Evolutionary conservation across 53 echinoderm and acorn worm species (phyloP), one percentile per base, ranked within the genome.

Genomic region (Zoroaster sp.): DNA sequence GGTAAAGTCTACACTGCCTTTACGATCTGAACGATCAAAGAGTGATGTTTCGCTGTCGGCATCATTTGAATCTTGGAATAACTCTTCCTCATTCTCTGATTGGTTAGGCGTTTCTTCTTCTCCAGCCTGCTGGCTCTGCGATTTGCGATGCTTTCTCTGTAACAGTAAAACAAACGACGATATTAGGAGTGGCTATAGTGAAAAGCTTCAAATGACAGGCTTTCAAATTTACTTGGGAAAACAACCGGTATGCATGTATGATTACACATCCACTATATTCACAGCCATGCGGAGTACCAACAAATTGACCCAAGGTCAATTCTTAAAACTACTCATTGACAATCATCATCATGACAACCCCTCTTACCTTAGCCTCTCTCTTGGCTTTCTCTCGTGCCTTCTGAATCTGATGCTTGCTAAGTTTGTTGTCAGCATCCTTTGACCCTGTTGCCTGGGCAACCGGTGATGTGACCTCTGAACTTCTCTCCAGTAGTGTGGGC

Each of bases 41-140:
- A 97, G 83, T 7, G 98, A 98, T 8, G 98, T 94, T 65, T 98
- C 98, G 54, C 98, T 98, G 90, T 98, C 98, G 5, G 98, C 98
- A 75, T 98, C 98, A 55, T 98, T 96, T 10, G 96, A 94, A 51
- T 98, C 95, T 30, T 90, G 80, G 71, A 75, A 87, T 2, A 80
- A 94, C 20, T 93, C 94, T 65, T 97, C 95, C 72, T 95, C 93
- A 65, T 94, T 92, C 8, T 95, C 95, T n/a, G 97, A 97, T 46
- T 95, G 95, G 68, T 83, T 73, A 17, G 91, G 92, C 5, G 94
- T 93, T 35, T 86, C 93, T 47, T 87, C 87, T 14, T 34, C 71
- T 33, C 28, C 63, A 1, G 42, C 80, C 35, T 37, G 38, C 18
- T 73, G 18, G 77, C 52, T 54, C 78, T 91, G 79, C 46, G 91